Evolutionary conservation across 2,888 invertebrate species (phyloP).

Genomic region (Sipha maydis): DNA sequence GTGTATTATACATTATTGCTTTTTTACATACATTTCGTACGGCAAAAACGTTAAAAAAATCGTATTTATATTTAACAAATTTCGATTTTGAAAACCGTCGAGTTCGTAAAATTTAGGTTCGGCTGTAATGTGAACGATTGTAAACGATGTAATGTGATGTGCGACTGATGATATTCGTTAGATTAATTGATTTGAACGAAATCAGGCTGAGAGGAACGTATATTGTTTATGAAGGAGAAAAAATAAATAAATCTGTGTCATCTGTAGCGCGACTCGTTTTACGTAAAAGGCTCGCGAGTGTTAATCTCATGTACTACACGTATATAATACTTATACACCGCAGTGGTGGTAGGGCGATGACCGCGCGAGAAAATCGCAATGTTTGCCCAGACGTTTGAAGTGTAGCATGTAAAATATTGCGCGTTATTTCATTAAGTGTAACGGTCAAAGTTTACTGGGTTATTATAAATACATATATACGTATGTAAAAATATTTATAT

Average conservation of each 20-base stretch:
- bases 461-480: neutral
- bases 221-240: too few species aligned
- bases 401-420: neutral
- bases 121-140: neutral
- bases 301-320: neutral
- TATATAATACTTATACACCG: neutral
- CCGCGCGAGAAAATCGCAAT: neutral
- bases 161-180: neutral
- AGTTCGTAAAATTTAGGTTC: neutral
- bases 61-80: too few species aligned
- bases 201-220: neutral
- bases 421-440: neutral
- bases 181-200: neutral
- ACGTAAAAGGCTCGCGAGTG: neutral
- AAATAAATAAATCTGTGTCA: neutral
- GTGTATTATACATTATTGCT: too few species aligned
- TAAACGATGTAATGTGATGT: too few species aligned
- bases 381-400: neutral
- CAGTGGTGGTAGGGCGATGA: neutral
- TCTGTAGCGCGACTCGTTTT: neutral
- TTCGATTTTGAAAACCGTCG: too few species aligned
- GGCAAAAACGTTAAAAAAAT: too few species aligned
- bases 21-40: too few species aligned
- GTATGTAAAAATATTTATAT: too few species aligned
- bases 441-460: slow-evolving; percentile 35